These are phyloP conservation scores for Noctua janthina DNA, from an alignment of 2,888 invertebrate species.

Conservation along the genomic window DNA sequence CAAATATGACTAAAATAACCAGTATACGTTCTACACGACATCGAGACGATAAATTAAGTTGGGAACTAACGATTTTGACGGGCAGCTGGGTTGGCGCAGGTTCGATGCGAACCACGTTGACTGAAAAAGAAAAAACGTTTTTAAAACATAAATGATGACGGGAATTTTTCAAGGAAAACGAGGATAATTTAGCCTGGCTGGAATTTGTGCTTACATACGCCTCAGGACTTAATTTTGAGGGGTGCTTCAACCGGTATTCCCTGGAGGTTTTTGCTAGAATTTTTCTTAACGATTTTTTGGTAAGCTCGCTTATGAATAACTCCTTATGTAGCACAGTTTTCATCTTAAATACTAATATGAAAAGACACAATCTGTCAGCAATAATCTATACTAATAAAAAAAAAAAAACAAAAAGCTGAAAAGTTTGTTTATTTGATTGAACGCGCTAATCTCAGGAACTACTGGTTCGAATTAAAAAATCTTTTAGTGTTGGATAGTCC, in stretches of 20 bases:
- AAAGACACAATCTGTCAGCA: background rate
- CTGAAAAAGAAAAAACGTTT: conserved; percentile 76
- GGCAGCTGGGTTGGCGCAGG: conserved; percentile 86
- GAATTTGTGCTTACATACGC: conserved; percentile 37
- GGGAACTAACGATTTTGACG: conserved; percentile 84
- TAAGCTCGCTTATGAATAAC: background rate
- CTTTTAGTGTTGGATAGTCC: too few relatives aligned
- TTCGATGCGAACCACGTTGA: conserved; percentile 85
- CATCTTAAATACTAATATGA: background rate
- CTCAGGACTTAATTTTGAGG: conserved; percentile 44
- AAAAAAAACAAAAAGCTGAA: too few relatives aligned
- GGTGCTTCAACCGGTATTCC: conserved; percentile 28
- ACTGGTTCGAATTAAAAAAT: too few relatives aligned
- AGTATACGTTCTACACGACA: conserved; percentile 69
- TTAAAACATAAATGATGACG: conserved; percentile 43
- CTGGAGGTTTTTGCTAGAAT: conserved; percentile 2
- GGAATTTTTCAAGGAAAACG: conserved; percentile 19
- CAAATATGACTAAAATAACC: conserved; percentile 71
- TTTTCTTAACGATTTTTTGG: conserved; percentile 14
- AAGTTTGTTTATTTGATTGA: too few relatives aligned
- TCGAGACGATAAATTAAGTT: conserved; percentile 75
- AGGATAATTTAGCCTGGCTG: conserved; percentile 38
- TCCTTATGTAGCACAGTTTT: conserved; percentile 11
- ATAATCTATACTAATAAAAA: background rate
- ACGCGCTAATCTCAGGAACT: too few relatives aligned